phyloP scores from a whole-genome alignment of 1,140 invertebrate genomes.

The Drosophila mayri region DNA sequence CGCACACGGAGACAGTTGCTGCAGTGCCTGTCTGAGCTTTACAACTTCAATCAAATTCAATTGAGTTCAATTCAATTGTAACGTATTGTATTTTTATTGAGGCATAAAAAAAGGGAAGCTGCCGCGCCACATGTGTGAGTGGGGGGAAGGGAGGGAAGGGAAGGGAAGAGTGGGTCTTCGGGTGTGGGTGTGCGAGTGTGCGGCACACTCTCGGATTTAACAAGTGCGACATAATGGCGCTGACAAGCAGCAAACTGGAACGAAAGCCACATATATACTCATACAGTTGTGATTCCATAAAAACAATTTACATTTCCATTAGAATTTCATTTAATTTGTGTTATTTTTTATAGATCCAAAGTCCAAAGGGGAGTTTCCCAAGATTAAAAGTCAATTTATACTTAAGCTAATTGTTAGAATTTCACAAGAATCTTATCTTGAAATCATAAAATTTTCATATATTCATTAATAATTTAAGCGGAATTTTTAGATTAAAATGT shows the following conservation, averaged over 20 bases:
- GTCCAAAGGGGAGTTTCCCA: not conserved
- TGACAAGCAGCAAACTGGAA: slow-evolving; percentile 64
- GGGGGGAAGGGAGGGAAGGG: not conserved
- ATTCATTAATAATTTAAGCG: not conserved
- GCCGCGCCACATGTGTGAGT: slow-evolving; percentile 28
- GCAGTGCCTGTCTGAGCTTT: slow-evolving; percentile 71
- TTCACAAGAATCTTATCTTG: not conserved
- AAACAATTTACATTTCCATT: not conserved
- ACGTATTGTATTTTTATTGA: slow-evolving; percentile 84
- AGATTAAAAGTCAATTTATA: rapidly evolving
- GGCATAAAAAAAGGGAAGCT: slow-evolving; percentile 77
- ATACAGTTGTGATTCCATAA: not conserved
- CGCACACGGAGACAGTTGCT: slow-evolving; percentile 38
- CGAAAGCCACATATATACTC: slow-evolving; percentile 7
- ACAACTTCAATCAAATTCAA: slow-evolving; percentile 84
- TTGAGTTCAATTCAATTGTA: slow-evolving; percentile 84
- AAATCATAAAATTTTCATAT: not conserved
- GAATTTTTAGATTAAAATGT: too few relatives aligned
- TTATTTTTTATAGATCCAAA: not conserved
- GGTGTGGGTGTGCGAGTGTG: slow-evolving; percentile 24
- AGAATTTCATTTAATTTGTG: not conserved
- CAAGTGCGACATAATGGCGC: slow-evolving; percentile 80
- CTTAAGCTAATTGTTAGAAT: not conserved
- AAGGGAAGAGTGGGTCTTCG: not conserved
- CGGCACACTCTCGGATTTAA: slow-evolving; percentile 63